Base-by-base conservation (phyloP, 1,140 invertebrate genomes). In the Idris sp. region DNA sequence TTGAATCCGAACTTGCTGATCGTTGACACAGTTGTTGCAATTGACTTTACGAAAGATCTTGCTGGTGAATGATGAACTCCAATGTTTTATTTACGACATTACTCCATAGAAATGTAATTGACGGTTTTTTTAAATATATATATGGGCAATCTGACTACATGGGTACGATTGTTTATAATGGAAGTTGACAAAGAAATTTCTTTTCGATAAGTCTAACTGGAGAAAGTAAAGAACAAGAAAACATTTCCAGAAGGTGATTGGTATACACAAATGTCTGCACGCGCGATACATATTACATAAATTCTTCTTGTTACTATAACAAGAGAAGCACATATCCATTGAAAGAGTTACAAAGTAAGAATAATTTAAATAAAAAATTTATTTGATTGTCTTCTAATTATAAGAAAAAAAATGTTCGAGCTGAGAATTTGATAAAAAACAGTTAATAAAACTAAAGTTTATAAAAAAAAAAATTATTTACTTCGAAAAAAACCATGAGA, bases 211-310 rank as follows among this genome's bases (percentile, higher is more conserved):
- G n/a, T n/a, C n/a, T n/a, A n/a, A n/a, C 13, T 6, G 46, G 58
- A 41, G 58, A 62, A 62, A 62, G 58, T 51, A 49, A 51, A 49
- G 35, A 13, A 62, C 26, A 30, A 22, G 6, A 22, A 2, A 15
- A 38, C 25, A 36, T 31, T 62, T 62, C 35, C 44, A 48, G 43
- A 26, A 61, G 43, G 19, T 10, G 11, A 51, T 49, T 6, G 10
- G 8, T 28, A 11, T 28, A 41, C 35, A 11, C 30, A 36, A 26
- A 44, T 44, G 54, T 43, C 35, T 48, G 51, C 36, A 30, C 22
- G 7, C 33, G 25, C 33, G 56, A 61, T 61, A 49, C 33, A 16
- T 30, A 49, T 49, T 49, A 49, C 31, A 19, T 49, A 36, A 49
- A 36, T 30, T 35, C 8, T 15, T 15, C 36, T 4, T n/a, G 46